Evolutionary conservation across 2,888 invertebrate genomes (phyloP), one percentile per base, ranked within the genome.

Genomic region (Lissonota sp.): DNA sequence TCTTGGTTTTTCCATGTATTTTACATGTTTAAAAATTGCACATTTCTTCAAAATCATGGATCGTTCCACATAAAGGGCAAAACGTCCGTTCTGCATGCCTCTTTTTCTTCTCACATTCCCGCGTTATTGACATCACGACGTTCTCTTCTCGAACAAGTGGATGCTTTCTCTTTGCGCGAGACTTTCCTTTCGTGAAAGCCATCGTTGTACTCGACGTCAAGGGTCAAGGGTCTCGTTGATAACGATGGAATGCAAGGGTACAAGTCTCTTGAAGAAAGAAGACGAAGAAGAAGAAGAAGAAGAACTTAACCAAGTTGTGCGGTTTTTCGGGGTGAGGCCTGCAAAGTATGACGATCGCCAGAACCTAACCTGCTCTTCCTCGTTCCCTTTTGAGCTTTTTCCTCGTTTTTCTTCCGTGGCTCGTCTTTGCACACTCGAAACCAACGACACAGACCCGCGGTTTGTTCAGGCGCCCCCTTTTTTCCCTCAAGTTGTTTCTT

Each of bases 131-230:
- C 49, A 49, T 4, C 6, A 53, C 53, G 14, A 53, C 14, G 12
- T 12, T 14, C 14, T 53, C 53, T 53, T 53, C 14, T 8, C 10
- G 7, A 26, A 58, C 37, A 16, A 51, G 37, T 12, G 6, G 26
- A 39, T 58, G 3, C 16, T 53, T 67, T 40, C 16, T 57, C n/a
- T n/a, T 12, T 60, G 39, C 7, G 40, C 37, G 5, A 42, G 5
- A 6, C 12, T 71, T 12, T 57, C 63, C 51, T 49, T n/a, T 26
- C 55, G n/a, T 74, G 64, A 79, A 74, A 63, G 79, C 57, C 26
- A 64, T 40, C 74, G 64, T 74, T 70, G 79, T 79, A 44, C 26
- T 70, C 39, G 3, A 2, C 44, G 60, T 26, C 26, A 26, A 26
- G 26, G 26, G 26, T 26, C 26, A 26, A 60, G 60, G 37, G 51